Percentiles rank a stretch among this genome's conserved stretches.
These are phyloP conservation scores for Ceratina calcarata DNA, from an alignment of 1,140 invertebrate genomes.

Conservation along the genomic window DNA sequence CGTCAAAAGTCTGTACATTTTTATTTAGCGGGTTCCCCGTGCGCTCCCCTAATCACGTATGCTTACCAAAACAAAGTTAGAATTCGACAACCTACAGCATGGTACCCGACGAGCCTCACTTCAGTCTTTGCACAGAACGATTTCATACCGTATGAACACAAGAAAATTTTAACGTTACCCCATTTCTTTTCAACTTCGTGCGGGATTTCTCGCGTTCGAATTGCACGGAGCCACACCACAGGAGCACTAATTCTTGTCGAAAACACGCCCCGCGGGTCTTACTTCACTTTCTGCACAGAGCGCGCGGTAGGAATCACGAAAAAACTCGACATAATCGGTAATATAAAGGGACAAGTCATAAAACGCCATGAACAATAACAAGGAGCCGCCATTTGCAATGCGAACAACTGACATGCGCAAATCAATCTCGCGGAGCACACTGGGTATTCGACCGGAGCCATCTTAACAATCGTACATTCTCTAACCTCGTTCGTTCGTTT, in stretches of 20 bases:
- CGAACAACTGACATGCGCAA: conserved; percentile 84
- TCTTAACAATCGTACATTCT: conserved; percentile 66
- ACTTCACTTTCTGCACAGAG: conserved; percentile 72
- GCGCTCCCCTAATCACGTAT: conserved; percentile 3
- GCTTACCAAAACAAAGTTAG: conserved; percentile 44
- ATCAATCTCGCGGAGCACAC: conserved; percentile 80
- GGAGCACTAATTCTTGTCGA: conserved; percentile 67
- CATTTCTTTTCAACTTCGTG: conserved; percentile 78
- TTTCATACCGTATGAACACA: conserved; percentile 73
- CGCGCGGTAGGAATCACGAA: conserved; percentile 72
- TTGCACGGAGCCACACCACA: conserved; percentile 68
- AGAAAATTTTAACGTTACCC: conserved; percentile 78
- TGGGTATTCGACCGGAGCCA: conserved; percentile 73
- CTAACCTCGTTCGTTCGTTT: conserved; percentile 45
- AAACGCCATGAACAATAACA: conserved; percentile 89
- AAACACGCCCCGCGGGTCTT: conserved; percentile 68
- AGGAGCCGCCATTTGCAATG: conserved; percentile 89
- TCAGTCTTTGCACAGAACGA: conserved; percentile 60
- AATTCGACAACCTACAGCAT: conserved; percentile 19
- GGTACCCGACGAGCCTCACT: conserved; percentile 46
- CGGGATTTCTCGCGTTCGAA: conserved; percentile 70
- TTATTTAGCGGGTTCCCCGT: conserved; percentile 36
- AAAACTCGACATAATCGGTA: conserved; percentile 82
- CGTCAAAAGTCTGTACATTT: conserved; percentile 73
- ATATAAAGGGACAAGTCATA: conserved; percentile 84